Evolutionary conservation across 2,797 vertebrate species (phyloP).

Genomic region (Alectoris magna): DNA sequence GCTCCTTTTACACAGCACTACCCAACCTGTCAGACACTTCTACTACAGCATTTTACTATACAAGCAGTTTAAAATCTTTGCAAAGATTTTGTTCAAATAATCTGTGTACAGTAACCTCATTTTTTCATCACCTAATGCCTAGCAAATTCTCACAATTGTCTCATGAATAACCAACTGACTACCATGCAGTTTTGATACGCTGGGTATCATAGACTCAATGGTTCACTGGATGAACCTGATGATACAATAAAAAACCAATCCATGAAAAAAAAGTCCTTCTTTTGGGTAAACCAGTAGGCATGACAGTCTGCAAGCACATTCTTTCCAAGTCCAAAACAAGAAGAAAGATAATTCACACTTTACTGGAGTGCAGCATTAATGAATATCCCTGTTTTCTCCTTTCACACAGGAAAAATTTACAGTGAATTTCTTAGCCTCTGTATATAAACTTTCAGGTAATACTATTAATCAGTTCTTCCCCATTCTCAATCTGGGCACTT

Average conservation of each 20-base stretch:
- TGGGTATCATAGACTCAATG: neutral
- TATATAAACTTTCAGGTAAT: neutral
- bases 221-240: neutral
- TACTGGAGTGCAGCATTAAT: neutral
- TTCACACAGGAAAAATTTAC: neutral
- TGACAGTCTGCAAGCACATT: neutral
- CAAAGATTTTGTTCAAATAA: neutral
- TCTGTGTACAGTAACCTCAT: neutral
- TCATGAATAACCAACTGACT: neutral
- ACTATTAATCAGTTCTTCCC: neutral
- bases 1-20: neutral
- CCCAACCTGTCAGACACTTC: neutral
- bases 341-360: neutral
- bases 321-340: neutral
- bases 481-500: neutral
- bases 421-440: neutral
- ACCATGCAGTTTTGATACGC: neutral
- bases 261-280: neutral
- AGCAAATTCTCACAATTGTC: neutral
- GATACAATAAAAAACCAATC: neutral
- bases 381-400: neutral
- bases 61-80: neutral
- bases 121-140: neutral
- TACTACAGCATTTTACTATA: neutral
- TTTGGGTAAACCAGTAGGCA: neutral